Conservation (phyloP, 2,888 invertebrate genomes). For the Leptarthrus brevirostris region DNA sequence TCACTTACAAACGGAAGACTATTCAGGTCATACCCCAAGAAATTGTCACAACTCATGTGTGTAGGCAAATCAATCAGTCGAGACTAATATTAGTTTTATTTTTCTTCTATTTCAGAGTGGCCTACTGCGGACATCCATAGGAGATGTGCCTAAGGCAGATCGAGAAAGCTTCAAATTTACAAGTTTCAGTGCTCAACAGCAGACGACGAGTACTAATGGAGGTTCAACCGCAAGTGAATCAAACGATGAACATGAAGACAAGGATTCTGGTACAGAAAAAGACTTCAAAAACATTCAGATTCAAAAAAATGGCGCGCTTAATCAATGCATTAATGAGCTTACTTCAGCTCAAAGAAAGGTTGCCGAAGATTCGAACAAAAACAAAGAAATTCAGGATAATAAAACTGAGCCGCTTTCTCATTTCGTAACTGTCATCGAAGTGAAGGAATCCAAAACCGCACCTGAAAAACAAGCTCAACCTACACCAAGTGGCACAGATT, state of each 20-base stretch:
- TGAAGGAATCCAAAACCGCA: slow-evolving; percentile 78
- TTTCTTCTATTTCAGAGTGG: slow-evolving; percentile 44
- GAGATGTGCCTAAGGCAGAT: slow-evolving; percentile 47
- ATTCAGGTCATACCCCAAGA: neutral
- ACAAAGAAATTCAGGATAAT: slow-evolving; percentile 56
- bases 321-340: slow-evolving; percentile 79
- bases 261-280: slow-evolving; percentile 65
- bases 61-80: neutral
- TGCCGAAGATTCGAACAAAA: slow-evolving; percentile 67
- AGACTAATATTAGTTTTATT: slow-evolving; percentile 1
- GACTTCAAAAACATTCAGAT: slow-evolving; percentile 60
- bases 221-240: slow-evolving; percentile 55
- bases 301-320: slow-evolving; percentile 64
- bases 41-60: neutral
- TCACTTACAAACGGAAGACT: too few relatives aligned
- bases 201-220: slow-evolving; percentile 4
- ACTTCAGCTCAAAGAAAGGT: slow-evolving; percentile 71
- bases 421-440: slow-evolving; percentile 90
- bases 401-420: slow-evolving; percentile 61
- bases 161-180: slow-evolving; percentile 55
- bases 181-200: slow-evolving; percentile 50
- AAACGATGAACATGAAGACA: slow-evolving; percentile 61
- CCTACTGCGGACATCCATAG: slow-evolving; percentile 47
- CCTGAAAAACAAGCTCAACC: slow-evolving; percentile 49
- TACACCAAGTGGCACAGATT: slow-evolving; percentile 2